Base-by-base conservation (phyloP, 2,113 vertebrate species). In the Indri indri region DNA sequence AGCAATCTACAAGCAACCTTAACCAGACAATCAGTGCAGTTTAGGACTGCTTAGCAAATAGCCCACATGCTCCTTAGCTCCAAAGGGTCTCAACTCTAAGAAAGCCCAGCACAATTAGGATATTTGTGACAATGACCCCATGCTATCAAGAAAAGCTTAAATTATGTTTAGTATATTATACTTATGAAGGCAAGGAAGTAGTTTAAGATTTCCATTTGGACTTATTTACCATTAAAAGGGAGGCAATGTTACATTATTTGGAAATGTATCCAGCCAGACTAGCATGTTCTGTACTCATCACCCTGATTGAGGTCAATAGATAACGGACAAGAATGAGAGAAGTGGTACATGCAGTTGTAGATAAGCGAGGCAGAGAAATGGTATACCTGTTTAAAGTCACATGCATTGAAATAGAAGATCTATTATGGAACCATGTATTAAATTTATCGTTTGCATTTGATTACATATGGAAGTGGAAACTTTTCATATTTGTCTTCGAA, bases 401-500 rank as follows among this genome's bases (percentile, higher is more conserved):
- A 74, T 20, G 74, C 34, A 27, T 8, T 70, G 23, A 90, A 90
- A 73, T 66, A 77, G 25, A 89, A 50, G n/a, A 32, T 88, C 8
- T 76, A 3, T 47, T 52, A 23, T 83, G 57, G 71, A 74, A 59
- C 8, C 34, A 17, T 88, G 1, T 91, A 73, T 50, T n/a, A 79
- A 71, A 23, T 76, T 47, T 68, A 32, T 50, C n/a, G 85, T 95
- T 76, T 59, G 20, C 11, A 79, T 91, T 88, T 66, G 76, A 73
- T 91, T 79, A n/a, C 32, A 80, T 54, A 37, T 66, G 17, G 82
- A 76, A 92, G 22, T 71, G 34, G 76, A 42, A 77, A 65, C 47
- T 76, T 80, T 37, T 61, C 30, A 65, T 70, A 74, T 76, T 25
- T 89, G 13, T 16, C 52, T 95, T 93, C 89, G 88, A 95, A 92